Evolutionary conservation across 2,797 vertebrate species (phyloP), one percentile per base, ranked within the genome.

Genomic region (Tenualosa thibaudeaui): DNA sequence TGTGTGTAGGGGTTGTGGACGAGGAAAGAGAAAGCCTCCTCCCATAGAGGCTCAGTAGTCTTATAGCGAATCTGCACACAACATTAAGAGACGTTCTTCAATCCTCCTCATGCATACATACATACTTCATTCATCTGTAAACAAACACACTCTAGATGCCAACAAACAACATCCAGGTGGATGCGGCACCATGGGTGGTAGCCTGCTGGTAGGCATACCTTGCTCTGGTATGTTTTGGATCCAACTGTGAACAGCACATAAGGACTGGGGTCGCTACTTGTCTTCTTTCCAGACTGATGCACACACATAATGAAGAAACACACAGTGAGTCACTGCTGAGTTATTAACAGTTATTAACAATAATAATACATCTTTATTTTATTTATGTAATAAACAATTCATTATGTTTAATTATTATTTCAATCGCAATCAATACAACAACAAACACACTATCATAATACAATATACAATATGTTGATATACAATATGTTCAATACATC

Each of bases 41-140:
- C 98, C 98, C 98, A 99, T 9, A 99, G 94, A 0, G 98, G 98
- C 88, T 99, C 98, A 85, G 94, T 97, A 84, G 97, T 98, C 94
- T 98, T 99, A 90, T 96, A 98, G 6, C 98, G 97, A 90, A 98
- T 95, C 98, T 99, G 85, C 81, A 56, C 40, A 83, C 22, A 71
- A 83, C 0, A 78, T 62, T 9, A 51, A 56, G 54, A 56, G 54
- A 56, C 54, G 3, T 5, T 56, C 17, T 0, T 51, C 50, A 51
- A 8, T 51, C 50, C 50, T 51, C 50, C 50, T 51, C 7, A 9
- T 51, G 8, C 50, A 46, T 4, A 46, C 46, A 46, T 46, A 53
- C 51, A 53, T 3, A 53, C 54, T 22, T 46, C 22, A 46, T 22
- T 78, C 71, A 43, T 78, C 71, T 22, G 31, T 78, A 46, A 78